Conservation (phyloP, 2,113 vertebrate genomes). For the Sphaerodactylus townsendi region DNA sequence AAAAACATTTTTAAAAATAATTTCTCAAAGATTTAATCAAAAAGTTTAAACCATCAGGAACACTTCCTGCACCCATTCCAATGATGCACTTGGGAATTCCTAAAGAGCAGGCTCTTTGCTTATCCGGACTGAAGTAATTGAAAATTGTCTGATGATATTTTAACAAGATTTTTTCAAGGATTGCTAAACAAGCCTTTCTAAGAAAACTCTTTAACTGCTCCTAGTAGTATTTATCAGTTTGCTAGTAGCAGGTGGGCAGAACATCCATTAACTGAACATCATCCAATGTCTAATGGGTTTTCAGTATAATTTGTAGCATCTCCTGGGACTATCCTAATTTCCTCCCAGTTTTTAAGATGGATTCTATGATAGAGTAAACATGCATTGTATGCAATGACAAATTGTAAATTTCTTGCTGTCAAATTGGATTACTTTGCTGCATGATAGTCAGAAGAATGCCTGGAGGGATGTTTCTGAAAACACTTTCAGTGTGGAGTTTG, state of each 20-base stretch:
- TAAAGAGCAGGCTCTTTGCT: background rate
- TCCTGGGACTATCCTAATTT: background rate
- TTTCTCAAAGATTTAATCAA: too few species aligned
- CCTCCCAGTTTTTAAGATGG: background rate
- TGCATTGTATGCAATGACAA: slow-evolving; percentile 24
- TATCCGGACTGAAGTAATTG: background rate
- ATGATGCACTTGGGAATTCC: background rate
- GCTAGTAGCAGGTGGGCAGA: background rate
- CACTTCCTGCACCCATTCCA: too few species aligned
- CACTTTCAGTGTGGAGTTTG: slow-evolving; percentile 15
- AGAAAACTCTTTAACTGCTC: slow-evolving; percentile 1
- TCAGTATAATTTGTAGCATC: slow-evolving; percentile 21
- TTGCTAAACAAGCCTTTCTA: background rate
- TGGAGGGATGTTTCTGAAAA: slow-evolving; percentile 24
- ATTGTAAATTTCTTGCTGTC: slow-evolving; percentile 37
- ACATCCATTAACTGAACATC: slow-evolving; percentile 6
- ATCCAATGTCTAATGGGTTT: slow-evolving; percentile 33
- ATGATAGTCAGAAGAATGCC: slow-evolving; percentile 24
- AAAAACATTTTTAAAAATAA: too few species aligned
- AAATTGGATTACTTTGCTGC: slow-evolving; percentile 16
- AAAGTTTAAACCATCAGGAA: background rate
- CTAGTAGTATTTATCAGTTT: slow-evolving; percentile 5
- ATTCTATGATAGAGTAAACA: slow-evolving; percentile 12
- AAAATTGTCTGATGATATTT: background rate
- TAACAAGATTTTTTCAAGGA: background rate